Evolutionary conservation across 2,113 vertebrate genomes (phyloP).

Genomic region (Dendropsophus ebraccatus): DNA sequence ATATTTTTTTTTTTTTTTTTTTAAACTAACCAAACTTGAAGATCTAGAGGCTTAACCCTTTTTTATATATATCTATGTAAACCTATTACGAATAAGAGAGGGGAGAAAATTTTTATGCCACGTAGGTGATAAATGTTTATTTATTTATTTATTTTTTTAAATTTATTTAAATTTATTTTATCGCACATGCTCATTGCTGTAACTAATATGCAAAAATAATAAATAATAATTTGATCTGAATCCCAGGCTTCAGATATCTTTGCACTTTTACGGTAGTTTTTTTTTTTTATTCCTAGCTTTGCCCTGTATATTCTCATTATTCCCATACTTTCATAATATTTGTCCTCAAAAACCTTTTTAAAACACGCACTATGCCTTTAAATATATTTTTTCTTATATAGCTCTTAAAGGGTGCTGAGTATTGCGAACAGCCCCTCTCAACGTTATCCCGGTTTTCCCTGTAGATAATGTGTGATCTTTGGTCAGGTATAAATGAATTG

Average conservation of each 20-base stretch:
- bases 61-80: neutral
- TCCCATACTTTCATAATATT: neutral
- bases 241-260: too few species aligned
- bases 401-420: neutral
- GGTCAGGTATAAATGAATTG: conserved; percentile 19
- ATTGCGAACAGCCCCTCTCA: neutral
- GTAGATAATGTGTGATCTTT: conserved; percentile 17
- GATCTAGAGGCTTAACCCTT: conserved; percentile 1
- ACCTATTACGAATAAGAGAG: neutral
- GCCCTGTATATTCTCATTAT: too few species aligned
- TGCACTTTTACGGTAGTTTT: too few species aligned
- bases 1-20: neutral
- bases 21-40: conserved; percentile 5
- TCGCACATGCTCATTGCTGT: too few species aligned
- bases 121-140: neutral
- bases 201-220: too few species aligned
- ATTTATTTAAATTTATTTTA: too few species aligned
- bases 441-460: neutral
- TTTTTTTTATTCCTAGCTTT: too few species aligned
- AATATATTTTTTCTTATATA: neutral
- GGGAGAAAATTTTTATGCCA: too few species aligned
- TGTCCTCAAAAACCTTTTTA: neutral
- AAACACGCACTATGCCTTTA: neutral
- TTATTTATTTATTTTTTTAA: neutral
- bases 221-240: too few species aligned